Conservation (phyloP, 1,140 invertebrate genomes). For the Scaptodrosophila lebanonensis region DNA sequence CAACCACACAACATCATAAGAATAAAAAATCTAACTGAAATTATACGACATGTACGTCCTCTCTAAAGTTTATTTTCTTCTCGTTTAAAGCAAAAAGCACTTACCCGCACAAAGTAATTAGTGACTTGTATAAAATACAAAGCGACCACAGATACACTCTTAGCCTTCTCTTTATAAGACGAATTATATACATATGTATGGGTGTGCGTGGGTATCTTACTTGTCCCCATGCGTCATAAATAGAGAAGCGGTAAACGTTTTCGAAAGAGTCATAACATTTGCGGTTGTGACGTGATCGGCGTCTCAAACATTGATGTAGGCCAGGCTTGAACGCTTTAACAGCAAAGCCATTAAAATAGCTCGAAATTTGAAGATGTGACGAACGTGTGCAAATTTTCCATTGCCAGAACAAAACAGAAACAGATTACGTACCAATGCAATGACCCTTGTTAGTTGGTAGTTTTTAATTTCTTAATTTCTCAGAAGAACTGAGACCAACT, state of each 20-base stretch:
- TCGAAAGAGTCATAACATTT: no score
- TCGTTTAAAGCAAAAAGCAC: constrained; percentile 18
- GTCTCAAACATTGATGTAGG: no score
- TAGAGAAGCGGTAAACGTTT: no score
- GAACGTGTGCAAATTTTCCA: constrained; percentile 36
- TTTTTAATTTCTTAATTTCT: background rate
- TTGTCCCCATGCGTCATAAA: constrained; percentile 1
- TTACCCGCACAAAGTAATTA: constrained; percentile 62
- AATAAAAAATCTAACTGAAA: no score
- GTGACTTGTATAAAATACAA: constrained; percentile 26
- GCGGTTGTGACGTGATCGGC: no score
- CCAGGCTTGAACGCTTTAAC: no score
- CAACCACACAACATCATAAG: constrained; percentile 26
- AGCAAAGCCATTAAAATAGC: constrained; percentile 30
- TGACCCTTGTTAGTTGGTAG: no score
- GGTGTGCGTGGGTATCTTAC: constrained; percentile 16
- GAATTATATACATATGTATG: constrained; percentile 28
- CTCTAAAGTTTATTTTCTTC: no score
- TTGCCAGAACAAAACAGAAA: constrained; percentile 13
- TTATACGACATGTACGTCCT: constrained; percentile 42
- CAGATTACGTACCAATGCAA: no score
- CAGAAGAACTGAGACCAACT: background rate
- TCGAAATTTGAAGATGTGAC: constrained; percentile 20
- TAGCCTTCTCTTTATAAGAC: no score
- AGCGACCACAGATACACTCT: no score